Percentiles rank a stretch among this genome's conserved stretches.
phyloP scores from a whole-genome alignment of 2,113 vertebrate species.

The Lepisosteus oculatus region DNA sequence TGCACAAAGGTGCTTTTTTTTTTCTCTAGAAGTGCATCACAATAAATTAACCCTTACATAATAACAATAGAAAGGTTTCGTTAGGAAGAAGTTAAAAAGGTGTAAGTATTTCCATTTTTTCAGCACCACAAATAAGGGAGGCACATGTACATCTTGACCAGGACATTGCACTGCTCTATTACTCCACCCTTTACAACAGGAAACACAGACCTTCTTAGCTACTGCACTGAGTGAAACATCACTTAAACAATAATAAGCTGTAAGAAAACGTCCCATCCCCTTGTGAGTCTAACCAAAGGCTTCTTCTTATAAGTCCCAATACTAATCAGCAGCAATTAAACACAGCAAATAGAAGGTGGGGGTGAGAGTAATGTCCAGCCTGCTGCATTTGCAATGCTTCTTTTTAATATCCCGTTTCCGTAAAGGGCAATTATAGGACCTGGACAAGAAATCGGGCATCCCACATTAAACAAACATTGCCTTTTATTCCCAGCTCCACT shows the following conservation, averaged over 20 bases:
- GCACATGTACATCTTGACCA: too few species aligned
- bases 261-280: neutral
- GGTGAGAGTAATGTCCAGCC: slow-evolving; percentile 47
- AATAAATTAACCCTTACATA: too few species aligned
- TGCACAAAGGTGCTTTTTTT: too few species aligned
- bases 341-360: neutral
- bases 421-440: slow-evolving; percentile 83
- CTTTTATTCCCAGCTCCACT: slow-evolving; percentile 80
- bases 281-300: neutral
- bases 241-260: neutral
- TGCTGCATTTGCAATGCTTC: slow-evolving; percentile 62
- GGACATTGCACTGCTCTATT: too few species aligned
- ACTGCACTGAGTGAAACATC: too few species aligned
- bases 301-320: slow-evolving; percentile 6
- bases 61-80: too few species aligned
- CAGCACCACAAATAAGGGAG: too few species aligned
- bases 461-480: slow-evolving; percentile 88
- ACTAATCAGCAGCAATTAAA: slow-evolving; percentile 16
- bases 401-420: slow-evolving; percentile 77
- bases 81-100: too few species aligned
- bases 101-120: too few species aligned
- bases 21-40: too few species aligned
- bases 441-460: slow-evolving; percentile 72
- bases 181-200: too few species aligned
- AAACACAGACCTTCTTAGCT: too few species aligned